Base-by-base conservation (phyloP, 2,888 invertebrate species). In the Xylota sylvarum region DNA sequence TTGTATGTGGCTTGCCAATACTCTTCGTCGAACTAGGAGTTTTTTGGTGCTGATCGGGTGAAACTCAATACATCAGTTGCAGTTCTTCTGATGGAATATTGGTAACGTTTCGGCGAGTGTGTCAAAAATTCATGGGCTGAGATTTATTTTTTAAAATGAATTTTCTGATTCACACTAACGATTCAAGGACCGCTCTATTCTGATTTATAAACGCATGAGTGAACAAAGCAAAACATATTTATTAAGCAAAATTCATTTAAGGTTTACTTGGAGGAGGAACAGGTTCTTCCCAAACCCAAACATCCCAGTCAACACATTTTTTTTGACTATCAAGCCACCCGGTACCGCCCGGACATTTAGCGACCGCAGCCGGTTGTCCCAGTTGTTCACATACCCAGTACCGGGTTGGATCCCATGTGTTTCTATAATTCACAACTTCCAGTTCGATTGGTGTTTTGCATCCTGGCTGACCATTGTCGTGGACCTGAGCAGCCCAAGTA, bases 381-480 rank as follows among this genome's bases (percentile, higher is more conserved):
- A 35, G 17, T 10, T 17, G 14, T 14, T 40, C 14, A 43, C 79
- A 91, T 50, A 88, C 88, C 91, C 91, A 91, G 69, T 88, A 91
- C 9, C 88, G 72, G 0, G 90, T 89, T 7, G 91, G 83, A 83
- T 91, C 91, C 90, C 91, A 91, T 27, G 76, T 88, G 58, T 91
- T 89, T 5, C 91, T 89, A 56, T 88, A 91, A 19, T 89, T 55
- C 0, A 43, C 70, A 46, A 89, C 88, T 27, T 88, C 70, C 2
- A 91, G 14, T 58, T 91, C 91, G 14, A 79, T 79, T 17, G 88
- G 74, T 4, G 90, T 89, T 56, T 88, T 89, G 77, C 91, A 91
- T 6, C 88, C 89, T 0, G 91, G 91, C 67, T 89, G 89, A 1
- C 91, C 91, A 82, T 89, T 82, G 37, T 88, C 89, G 30, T 84